A percentile compares a stretch with the other conserved stretches of the same genome.
phyloP scores from a whole-genome alignment of 2,888 invertebrate species.

The Anagyrus pseudococci region DNA sequence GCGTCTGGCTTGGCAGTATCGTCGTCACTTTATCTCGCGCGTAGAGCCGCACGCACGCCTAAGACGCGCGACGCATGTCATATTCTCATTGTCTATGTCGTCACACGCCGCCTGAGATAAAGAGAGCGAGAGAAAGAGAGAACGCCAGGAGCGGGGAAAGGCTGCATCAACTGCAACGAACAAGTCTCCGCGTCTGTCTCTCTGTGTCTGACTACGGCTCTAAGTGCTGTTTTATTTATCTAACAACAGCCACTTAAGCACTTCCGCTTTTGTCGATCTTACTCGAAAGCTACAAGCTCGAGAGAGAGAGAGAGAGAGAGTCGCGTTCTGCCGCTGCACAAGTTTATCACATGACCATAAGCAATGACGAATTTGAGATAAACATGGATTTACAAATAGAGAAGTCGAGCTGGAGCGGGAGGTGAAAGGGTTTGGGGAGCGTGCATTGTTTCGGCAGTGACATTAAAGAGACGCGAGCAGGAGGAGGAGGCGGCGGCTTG shows the following conservation, averaged over 20 bases:
- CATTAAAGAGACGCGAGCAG: no score
- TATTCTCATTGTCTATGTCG: slow-evolving; percentile 60
- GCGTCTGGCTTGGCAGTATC: slow-evolving; percentile 54
- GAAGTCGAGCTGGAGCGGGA: no score
- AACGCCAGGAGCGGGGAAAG: no score
- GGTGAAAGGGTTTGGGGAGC: no score
- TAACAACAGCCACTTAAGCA: slow-evolving; percentile 58
- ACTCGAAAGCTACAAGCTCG: neutral
- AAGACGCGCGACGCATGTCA: slow-evolving; percentile 55
- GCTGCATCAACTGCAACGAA: no score
- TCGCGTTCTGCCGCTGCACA: no score
- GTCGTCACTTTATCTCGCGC: slow-evolving; percentile 30
- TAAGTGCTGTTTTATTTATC: slow-evolving; percentile 62
- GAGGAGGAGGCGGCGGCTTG: neutral
- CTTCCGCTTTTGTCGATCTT: slow-evolving; percentile 42
- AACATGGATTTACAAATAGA: neutral
- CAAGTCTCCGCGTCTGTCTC: no score
- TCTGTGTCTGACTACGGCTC: slow-evolving; percentile 53
- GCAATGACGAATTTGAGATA: neutral
- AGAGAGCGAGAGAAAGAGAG: no score
- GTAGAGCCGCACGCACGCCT: slow-evolving; percentile 46
- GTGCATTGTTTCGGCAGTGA: no score
- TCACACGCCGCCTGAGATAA: no score
- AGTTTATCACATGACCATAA: no score
- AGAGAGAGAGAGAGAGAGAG: no score